Evolutionary conservation across 1,140 invertebrate genomes (phyloP).

Genomic region (Mercenaria mercenaria): DNA sequence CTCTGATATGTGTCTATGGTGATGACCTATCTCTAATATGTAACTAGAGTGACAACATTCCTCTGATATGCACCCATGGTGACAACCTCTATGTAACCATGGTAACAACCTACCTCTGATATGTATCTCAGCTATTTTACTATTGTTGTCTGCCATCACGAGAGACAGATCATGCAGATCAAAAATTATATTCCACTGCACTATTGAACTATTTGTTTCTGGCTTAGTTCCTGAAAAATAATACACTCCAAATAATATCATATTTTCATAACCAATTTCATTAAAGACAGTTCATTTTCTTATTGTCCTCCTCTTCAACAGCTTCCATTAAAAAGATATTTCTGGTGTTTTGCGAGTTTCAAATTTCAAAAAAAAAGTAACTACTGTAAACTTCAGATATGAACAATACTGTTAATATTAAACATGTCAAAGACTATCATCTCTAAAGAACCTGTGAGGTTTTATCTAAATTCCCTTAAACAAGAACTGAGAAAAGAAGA

Average conservation of each 20-base stretch:
- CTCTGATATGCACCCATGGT: too few relatives aligned
- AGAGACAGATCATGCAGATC: conserved; percentile 89
- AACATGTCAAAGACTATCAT: too few relatives aligned
- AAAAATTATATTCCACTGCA: conserved; percentile 89
- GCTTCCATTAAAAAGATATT: too few relatives aligned
- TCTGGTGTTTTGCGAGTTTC: too few relatives aligned
- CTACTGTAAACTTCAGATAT: too few relatives aligned
- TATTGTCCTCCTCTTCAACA: neutral
- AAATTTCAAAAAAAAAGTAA: too few relatives aligned
- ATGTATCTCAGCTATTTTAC: conserved; percentile 90
- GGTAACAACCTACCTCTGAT: conserved; percentile 77
- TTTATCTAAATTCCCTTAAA: too few relatives aligned
- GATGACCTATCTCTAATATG: neutral
- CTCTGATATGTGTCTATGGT: neutral
- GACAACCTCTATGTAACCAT: too few relatives aligned
- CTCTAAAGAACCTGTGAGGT: too few relatives aligned
- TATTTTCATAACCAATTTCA: neutral
- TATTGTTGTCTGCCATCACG: conserved; percentile 90
- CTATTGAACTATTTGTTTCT: neutral
- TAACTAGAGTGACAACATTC: too few relatives aligned
- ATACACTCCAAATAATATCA: neutral
- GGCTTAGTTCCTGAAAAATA: neutral
- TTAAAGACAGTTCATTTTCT: neutral
- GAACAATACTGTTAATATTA: too few relatives aligned
- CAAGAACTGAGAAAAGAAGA: too few relatives aligned